Conservation (phyloP, 2,797 vertebrate genomes). For the Busarellus nigricollis region DNA sequence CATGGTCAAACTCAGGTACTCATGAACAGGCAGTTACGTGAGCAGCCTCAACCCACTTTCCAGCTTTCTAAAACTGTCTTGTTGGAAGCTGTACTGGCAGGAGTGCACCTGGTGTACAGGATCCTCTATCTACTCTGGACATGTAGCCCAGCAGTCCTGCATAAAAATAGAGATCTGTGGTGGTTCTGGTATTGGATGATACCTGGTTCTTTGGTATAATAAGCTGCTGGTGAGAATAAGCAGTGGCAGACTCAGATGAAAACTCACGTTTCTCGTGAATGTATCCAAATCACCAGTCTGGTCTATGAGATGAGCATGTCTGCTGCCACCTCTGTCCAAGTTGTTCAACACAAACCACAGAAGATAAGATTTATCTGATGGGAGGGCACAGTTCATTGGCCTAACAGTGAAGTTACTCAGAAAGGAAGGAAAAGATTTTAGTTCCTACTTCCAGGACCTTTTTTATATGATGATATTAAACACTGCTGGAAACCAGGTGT, state of each 20-base stretch:
- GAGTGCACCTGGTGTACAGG: not conserved
- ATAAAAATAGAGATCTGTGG: not conserved
- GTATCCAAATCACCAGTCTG: not conserved
- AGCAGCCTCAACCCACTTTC: not conserved
- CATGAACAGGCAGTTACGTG: not conserved
- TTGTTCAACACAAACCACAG: not conserved
- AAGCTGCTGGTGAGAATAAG: not conserved
- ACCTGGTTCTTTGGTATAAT: not conserved
- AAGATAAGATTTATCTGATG: not conserved
- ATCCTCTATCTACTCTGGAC: not conserved
- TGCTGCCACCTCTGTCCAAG: not conserved
- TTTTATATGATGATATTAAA: not conserved
- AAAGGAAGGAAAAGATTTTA: not conserved
- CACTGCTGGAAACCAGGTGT: not conserved
- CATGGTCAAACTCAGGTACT: not conserved
- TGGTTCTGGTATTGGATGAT: not conserved
- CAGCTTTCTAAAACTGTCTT: not conserved
- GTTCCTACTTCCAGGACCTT: not conserved
- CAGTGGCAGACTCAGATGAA: not conserved
- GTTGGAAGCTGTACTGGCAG: not conserved
- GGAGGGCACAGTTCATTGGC: not conserved
- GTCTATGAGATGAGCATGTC: not conserved
- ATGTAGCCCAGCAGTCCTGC: not conserved
- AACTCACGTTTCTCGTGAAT: not conserved
- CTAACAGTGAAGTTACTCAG: not conserved